Conservation (phyloP, 2,113 vertebrate species). For the Mesocricetus auratus region DNA sequence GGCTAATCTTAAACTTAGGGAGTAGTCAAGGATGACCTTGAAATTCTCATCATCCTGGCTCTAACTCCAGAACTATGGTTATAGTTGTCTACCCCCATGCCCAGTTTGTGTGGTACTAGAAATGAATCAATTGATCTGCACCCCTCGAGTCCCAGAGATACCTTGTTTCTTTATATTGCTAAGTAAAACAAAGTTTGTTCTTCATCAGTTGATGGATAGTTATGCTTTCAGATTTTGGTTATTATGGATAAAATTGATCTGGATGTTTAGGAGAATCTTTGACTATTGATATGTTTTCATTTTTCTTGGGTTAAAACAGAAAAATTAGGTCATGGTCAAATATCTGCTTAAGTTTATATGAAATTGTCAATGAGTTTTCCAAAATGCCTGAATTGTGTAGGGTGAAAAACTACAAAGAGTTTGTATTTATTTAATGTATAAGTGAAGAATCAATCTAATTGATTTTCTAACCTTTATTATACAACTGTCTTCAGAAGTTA, state of each 20-base stretch:
- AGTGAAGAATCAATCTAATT: neutral
- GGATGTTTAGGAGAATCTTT: conserved; percentile 30
- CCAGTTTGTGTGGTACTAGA: neutral
- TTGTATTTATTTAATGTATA: neutral
- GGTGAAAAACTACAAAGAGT: neutral
- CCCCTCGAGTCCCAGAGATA: neutral
- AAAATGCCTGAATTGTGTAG: neutral
- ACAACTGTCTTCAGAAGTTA: neutral
- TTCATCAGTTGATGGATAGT: neutral
- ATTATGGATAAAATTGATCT: neutral
- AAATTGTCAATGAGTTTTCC: conserved; percentile 20
- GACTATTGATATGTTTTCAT: conserved; percentile 11
- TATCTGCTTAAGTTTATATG: neutral
- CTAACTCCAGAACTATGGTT: neutral
- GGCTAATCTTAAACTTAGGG: neutral
- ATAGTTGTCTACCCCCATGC: neutral
- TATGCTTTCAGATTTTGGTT: conserved; percentile 20
- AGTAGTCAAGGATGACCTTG: neutral
- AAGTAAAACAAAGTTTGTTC: neutral
- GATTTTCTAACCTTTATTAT: neutral
- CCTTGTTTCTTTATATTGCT: conserved; percentile 34
- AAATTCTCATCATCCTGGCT: neutral
- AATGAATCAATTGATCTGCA: neutral
- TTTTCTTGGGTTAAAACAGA: conserved; percentile 39
- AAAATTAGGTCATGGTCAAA: conserved; percentile 32